phyloP scores from a whole-genome alignment of 1,140 invertebrate species.

The Cydia strobilella region DNA sequence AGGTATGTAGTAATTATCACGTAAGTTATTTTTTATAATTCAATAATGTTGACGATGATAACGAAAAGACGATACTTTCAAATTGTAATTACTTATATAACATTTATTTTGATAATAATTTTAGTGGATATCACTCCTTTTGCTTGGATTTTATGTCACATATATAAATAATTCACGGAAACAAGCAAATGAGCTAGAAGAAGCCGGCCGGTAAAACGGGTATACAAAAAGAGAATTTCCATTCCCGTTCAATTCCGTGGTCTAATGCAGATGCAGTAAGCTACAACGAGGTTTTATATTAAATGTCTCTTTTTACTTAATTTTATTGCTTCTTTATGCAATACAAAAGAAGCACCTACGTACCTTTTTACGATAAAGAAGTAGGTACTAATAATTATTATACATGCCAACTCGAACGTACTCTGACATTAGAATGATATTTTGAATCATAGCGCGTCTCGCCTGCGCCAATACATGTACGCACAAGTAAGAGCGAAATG shows the following conservation, averaged over 20 bases:
- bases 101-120: no score
- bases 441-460: no score
- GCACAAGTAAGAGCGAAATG: no score
- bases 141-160: no score
- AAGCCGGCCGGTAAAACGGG: not conserved
- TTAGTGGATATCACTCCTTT: no score
- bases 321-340: not conserved
- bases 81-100: not conserved
- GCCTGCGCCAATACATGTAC: no score
- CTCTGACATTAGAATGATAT: no score
- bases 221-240: not conserved
- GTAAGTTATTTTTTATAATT: no score
- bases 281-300: not conserved
- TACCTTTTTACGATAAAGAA: not conserved
- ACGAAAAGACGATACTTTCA: no score
- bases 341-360: not conserved
- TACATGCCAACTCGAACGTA: no score
- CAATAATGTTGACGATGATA: no score
- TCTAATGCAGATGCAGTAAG: constrained; percentile 6
- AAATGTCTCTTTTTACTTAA: not conserved
- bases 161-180: not conserved
- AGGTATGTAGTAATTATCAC: no score
- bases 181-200: not conserved
- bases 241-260: not conserved
- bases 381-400: not conserved